Percentiles rank a stretch among this genome's conserved stretches.
Conservation (phyloP, 2,888 invertebrate species). For the Drosophila subsilvestris region DNA sequence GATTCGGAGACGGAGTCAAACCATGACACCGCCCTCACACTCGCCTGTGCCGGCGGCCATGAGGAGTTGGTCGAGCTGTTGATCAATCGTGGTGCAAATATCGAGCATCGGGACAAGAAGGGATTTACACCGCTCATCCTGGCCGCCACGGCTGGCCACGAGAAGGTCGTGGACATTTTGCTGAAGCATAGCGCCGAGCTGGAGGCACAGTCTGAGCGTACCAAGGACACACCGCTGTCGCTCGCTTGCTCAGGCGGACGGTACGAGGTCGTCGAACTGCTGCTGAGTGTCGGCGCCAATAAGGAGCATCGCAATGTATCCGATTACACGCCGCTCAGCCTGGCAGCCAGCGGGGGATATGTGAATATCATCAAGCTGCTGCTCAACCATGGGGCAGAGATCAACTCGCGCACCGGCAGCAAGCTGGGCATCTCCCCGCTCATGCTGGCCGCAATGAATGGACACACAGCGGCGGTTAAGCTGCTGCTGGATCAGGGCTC, state of each 20-base stretch:
- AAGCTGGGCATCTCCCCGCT: constrained; percentile 99
- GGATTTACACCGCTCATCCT: constrained; percentile 99
- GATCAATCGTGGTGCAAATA: constrained; percentile 95
- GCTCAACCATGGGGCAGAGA: constrained; percentile 97
- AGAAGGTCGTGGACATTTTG: constrained; percentile 94
- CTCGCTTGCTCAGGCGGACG: constrained; percentile 98
- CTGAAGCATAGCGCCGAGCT: constrained; percentile 98
- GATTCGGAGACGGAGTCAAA: constrained; percentile 99
- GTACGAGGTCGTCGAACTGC: constrained; percentile 97
- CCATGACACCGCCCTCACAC: constrained; percentile 98
- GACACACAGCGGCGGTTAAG: constrained; percentile 97
- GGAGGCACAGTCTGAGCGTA: constrained; percentile 99
- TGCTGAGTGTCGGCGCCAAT: constrained; percentile 95
- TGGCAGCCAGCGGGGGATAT: constrained; percentile 99
- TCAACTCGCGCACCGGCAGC: constrained; percentile 98
- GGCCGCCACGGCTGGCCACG: constrained; percentile 98
- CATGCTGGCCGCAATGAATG: constrained; percentile 99
- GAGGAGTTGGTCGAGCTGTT: constrained; percentile 97
- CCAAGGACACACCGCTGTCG: constrained; percentile 99
- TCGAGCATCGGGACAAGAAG: constrained; percentile 99
- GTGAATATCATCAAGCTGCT: constrained; percentile 98
- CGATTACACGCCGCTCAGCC: constrained; percentile 99
- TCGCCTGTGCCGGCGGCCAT: constrained; percentile 98
- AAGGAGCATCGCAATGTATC: constrained; percentile 99
- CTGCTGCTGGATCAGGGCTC: constrained; percentile 98